Base-by-base conservation (phyloP, 2,888 invertebrate genomes). In the Carabus problematicus region DNA sequence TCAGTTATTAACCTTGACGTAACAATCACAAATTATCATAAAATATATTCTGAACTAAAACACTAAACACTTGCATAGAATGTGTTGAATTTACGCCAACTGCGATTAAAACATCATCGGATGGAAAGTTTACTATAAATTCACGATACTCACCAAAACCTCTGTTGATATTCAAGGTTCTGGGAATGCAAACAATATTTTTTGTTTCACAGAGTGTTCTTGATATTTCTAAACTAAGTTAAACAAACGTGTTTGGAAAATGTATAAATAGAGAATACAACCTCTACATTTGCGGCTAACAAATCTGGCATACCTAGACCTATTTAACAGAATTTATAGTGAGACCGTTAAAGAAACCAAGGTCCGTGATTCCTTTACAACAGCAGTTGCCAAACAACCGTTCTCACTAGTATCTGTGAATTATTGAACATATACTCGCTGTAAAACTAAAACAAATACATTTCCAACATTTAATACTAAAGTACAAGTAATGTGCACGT, bases 191-290 rank as follows among this genome's bases (percentile, higher is more conserved):
- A 64, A 64, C 45, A 64, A 29, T 45, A 56, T 56, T 64, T 64
- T 64, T 62, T 52, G 16, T 6, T 49, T 49, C 49, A 47, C 19
- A 18, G 29, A 14, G 19, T 45, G 64, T 45, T 56, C 64, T 64
- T 64, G 64, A 64, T 64, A 64, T 64, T 56, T 64, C 64, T 29
- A 64, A 56, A 54, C 52, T 19, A 52, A 49, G 40, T 52, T 63
- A 61, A 47, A 47, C 29, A 61, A 58, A 49, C 45, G 19, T 49
- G 45, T 54, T 54, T 54, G 14, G 6, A 54, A 56, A 39, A 56
- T 56, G 9, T 54, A 18, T 19, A 56, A 56, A 39, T 12, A 18
- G 56, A 19, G 29, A 29, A 6, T 6, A 29, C 29, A 29, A 29
- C 29, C 18, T 39, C 6, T 56, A 40, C 39, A 54, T 40, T 56